A percentile compares a stretch with the other conserved stretches of the same genome.
phyloP scores from a whole-genome alignment of 2,113 vertebrate genomes.

The Sceloporus undulatus region DNA sequence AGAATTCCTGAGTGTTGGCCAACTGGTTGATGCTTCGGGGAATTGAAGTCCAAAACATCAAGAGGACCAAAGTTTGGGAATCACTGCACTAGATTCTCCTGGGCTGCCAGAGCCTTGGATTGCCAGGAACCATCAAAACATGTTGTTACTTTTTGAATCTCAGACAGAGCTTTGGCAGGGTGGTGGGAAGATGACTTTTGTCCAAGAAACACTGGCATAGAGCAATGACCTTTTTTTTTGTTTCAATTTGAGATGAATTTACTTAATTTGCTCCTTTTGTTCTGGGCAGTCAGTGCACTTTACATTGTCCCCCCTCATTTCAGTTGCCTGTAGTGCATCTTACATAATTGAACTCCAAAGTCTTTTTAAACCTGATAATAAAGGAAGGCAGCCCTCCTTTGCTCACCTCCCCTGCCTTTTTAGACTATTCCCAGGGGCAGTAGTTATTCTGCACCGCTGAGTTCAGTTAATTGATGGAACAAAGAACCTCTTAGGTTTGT shows the following conservation, averaged over 20 bases:
- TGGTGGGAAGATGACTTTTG: neutral
- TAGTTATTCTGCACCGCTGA: neutral
- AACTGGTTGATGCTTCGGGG: neutral
- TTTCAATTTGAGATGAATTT: neutral
- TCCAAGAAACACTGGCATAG: neutral
- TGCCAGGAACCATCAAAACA: neutral
- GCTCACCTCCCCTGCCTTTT: neutral
- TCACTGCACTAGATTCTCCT: too few species aligned
- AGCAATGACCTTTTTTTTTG: too few species aligned
- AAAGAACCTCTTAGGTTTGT: neutral
- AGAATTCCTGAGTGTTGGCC: neutral
- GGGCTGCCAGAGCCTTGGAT: neutral
- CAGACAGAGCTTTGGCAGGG: neutral
- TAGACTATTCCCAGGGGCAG: neutral
- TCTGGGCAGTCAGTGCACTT: neutral
- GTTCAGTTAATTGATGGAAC: conserved; percentile 8
- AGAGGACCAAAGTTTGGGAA: too few species aligned
- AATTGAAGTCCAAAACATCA: too few species aligned
- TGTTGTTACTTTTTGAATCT: neutral
- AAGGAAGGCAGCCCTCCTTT: neutral
- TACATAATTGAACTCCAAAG: neutral
- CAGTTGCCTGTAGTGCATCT: neutral
- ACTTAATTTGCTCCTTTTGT: neutral
- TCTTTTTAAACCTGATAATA: conserved; percentile 8
- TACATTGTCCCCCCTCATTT: neutral